A percentile compares a stretch with the other conserved stretches of the same genome.
These are phyloP conservation scores for Mesembrinibis cayennensis DNA, from an alignment of 2,113 vertebrate species.

Conservation along the genomic window DNA sequence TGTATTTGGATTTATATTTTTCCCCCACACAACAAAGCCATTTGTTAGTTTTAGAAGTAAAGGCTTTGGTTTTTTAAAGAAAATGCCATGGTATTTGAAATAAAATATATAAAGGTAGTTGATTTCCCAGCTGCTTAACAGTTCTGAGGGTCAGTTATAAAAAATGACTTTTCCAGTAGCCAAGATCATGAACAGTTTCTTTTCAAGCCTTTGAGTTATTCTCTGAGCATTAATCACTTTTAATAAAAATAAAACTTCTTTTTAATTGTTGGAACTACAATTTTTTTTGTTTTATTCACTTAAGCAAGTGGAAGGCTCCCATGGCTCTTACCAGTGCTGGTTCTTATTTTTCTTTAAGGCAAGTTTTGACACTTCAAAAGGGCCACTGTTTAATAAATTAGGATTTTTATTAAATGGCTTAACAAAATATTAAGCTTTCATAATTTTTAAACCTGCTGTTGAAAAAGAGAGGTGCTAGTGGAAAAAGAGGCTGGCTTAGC, in stretches of 20 bases:
- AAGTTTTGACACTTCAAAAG: slow-evolving; percentile 13
- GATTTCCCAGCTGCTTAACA: not conserved
- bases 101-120: not conserved
- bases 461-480: not conserved
- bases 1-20: not conserved
- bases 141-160: not conserved
- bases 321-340: not conserved
- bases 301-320: not conserved
- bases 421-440: slow-evolving; percentile 4
- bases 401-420: slow-evolving; percentile 39
- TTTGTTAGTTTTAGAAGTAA: not conserved
- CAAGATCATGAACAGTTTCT: not conserved
- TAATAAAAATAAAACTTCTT: slow-evolving; percentile 11
- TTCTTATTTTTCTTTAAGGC: slow-evolving; percentile 34
- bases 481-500: not conserved
- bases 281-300: not conserved
- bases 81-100: not conserved
- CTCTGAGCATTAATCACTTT: slow-evolving; percentile 31
- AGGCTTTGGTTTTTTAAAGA: not conserved
- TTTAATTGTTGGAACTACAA: not conserved
- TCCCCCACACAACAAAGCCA: not conserved
- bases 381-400: slow-evolving; percentile 41
- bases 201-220: slow-evolving; percentile 21
- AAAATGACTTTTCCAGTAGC: slow-evolving; percentile 24
- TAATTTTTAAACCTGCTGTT: slow-evolving; percentile 45